Evolutionary conservation across 2,113 vertebrate genomes (phyloP).

Genomic region (Stomatorhinus ivindoensis): DNA sequence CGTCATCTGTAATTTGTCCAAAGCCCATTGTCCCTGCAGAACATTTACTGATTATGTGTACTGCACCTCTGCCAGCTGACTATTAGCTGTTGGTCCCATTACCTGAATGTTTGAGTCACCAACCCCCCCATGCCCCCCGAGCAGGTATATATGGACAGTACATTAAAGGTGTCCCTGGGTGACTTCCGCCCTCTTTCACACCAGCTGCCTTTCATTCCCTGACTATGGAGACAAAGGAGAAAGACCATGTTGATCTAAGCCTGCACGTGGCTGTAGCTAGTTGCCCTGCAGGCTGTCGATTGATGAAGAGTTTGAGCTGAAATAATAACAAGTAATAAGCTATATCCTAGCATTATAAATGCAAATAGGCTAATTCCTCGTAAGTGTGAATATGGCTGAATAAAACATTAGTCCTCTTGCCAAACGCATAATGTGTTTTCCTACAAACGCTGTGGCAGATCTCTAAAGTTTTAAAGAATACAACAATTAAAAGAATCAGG

Average conservation of each 20-base stretch:
- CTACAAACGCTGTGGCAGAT: neutral
- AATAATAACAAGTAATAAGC: neutral
- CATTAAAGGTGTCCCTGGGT: conserved; percentile 14
- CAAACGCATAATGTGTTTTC: neutral
- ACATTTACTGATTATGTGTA: conserved; percentile 15
- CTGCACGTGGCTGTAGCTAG: neutral
- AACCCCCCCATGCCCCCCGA: neutral
- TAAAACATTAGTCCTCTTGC: neutral
- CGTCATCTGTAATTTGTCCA: conserved; percentile 9
- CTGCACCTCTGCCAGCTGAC: neutral
- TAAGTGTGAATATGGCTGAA: neutral
- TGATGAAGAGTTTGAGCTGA: neutral
- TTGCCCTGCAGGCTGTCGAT: neutral
- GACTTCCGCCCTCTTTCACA: neutral
- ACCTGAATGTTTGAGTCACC: neutral
- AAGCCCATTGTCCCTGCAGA: neutral
- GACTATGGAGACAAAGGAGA: neutral
- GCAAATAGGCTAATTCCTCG: neutral
- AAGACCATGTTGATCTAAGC: neutral
- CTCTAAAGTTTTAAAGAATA: neutral
- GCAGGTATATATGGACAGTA: neutral
- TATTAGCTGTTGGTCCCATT: conserved; percentile 3
- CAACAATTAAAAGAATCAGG: neutral
- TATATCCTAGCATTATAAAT: neutral
- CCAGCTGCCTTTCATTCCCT: conserved; percentile 2